Percentiles rank a stretch among this genome's conserved stretches.
phyloP scores from a whole-genome alignment of 1,140 invertebrate species.

The Epicauta chinensis region DNA sequence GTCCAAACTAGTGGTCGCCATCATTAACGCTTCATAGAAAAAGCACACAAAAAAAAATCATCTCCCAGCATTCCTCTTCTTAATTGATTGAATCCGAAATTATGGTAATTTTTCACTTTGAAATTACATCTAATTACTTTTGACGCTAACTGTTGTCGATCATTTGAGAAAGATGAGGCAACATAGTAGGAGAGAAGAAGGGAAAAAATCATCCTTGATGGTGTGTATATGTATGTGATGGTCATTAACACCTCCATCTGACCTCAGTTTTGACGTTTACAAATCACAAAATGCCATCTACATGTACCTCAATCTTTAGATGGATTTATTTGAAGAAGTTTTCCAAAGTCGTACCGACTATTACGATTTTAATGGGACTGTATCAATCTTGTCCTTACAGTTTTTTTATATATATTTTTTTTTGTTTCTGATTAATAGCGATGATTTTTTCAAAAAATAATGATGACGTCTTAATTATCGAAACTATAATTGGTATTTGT shows the following conservation, averaged over 20 bases:
- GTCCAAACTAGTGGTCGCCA: too few relatives aligned
- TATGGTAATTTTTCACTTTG: too few relatives aligned
- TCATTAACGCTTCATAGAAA: too few relatives aligned
- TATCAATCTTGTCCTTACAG: conserved; percentile 10
- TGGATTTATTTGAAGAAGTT: conserved; percentile 16
- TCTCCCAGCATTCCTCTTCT: too few relatives aligned
- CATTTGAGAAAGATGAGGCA: too few relatives aligned
- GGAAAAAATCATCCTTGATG: too few relatives aligned
- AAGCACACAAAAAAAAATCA: too few relatives aligned
- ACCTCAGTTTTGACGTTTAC: conserved; percentile 16
- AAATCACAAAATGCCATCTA: conserved; percentile 17
- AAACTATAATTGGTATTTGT: neutral
- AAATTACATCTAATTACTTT: too few relatives aligned
- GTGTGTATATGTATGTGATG: conserved; percentile 1
- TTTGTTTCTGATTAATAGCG: conserved; percentile 12
- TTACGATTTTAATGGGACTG: conserved; percentile 6
- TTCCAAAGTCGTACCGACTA: conserved; percentile 15
- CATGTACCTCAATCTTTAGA: conserved; percentile 1
- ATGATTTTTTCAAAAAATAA: conserved; percentile 5
- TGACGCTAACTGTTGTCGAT: too few relatives aligned
- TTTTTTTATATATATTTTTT: conserved; percentile 4
- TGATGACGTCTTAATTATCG: conserved; percentile 8
- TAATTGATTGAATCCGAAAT: too few relatives aligned
- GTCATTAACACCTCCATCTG: conserved; percentile 17
- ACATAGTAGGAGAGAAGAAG: too few relatives aligned